Evolutionary conservation across 2,113 vertebrate species (phyloP).

Genomic region (Chroicocephalus ridibundus): DNA sequence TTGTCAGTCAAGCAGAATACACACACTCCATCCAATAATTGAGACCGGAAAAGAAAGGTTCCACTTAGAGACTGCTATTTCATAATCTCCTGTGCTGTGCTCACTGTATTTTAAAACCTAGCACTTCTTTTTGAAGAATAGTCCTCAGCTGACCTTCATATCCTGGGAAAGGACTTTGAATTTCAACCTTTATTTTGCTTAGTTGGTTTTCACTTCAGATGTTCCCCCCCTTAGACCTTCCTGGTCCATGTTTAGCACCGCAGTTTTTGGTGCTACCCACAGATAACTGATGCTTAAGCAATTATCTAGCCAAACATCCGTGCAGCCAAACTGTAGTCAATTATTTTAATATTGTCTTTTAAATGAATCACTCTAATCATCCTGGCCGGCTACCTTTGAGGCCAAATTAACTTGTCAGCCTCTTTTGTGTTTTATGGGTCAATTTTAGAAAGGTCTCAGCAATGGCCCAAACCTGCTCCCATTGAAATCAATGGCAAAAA

Average conservation of each 20-base stretch:
- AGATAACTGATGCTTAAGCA: neutral
- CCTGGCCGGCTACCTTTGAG: slow-evolving; percentile 3
- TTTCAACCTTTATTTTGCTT: neutral
- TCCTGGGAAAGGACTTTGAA: neutral
- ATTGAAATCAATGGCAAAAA: slow-evolving; percentile 10
- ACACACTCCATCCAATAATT: neutral
- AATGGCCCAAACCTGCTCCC: neutral
- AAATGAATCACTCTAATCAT: slow-evolving; percentile 26
- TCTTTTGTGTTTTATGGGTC: slow-evolving; percentile 35
- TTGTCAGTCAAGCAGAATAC: slow-evolving; percentile 52
- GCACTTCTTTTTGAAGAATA: neutral
- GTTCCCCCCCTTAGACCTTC: neutral
- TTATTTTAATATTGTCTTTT: slow-evolving; percentile 56
- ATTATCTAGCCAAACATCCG: neutral
- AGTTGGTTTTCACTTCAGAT: neutral
- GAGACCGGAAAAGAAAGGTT: slow-evolving; percentile 15
- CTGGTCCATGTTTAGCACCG: neutral
- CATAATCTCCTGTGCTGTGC: neutral
- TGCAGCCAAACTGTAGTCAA: neutral
- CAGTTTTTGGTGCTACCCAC: slow-evolving; percentile 1
- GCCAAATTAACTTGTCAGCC: slow-evolving; percentile 35
- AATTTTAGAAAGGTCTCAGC: slow-evolving; percentile 25
- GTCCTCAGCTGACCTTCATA: neutral
- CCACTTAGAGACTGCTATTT: neutral
- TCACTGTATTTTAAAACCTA: slow-evolving; percentile 8